Base-by-base conservation (phyloP, 2,888 invertebrate genomes). In the Sminthurides aquaticus region DNA sequence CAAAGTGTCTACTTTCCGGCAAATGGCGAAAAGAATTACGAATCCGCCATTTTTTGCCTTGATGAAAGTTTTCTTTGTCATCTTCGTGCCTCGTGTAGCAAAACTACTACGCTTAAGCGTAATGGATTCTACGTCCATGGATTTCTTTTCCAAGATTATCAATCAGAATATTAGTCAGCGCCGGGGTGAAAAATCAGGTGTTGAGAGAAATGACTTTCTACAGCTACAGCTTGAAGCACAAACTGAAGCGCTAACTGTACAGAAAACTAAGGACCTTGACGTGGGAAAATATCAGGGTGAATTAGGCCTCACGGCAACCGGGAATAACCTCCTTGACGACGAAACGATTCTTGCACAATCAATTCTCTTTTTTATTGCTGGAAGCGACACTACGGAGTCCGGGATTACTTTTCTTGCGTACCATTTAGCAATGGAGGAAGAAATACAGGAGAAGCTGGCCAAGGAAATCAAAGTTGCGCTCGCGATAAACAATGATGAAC, bases 271-370 rank as follows among this genome's bases (percentile, higher is more conserved):
- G 15, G 15, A 28, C n/a, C 27, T 27, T 2, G 28, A 43, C 11
- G 52, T 49, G 20, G 64, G 58, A 52, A 29, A n/a, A 18, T 64
- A 28, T 43, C 58, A 64, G 25, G 58, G 58, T 20, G 64, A 64
- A 25, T 57, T 58, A 8, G 18, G 52, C 1, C 3, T 64, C 2
- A 11, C 43, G 8, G 8, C 5, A 15, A 34, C 5, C 5, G 43
- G 8, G 15, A 15, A 49, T 3, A 34, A 15, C 15, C 43, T 5
- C 15, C 43, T 34, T 15, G 43, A 34, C 43, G 43, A 34, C 43
- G 15, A 11, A 11, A 34, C 43, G 8, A 34, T 34, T 15, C 5
- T 34, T 34, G 43, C 43, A 5, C 43, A 34, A 34, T 34, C 8
- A 11, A 34, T 34, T 34, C 5, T 34, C 8, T 34, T 34, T 34